Base-by-base conservation (phyloP, 2,797 vertebrate species). In the Takifugu rubripes region DNA sequence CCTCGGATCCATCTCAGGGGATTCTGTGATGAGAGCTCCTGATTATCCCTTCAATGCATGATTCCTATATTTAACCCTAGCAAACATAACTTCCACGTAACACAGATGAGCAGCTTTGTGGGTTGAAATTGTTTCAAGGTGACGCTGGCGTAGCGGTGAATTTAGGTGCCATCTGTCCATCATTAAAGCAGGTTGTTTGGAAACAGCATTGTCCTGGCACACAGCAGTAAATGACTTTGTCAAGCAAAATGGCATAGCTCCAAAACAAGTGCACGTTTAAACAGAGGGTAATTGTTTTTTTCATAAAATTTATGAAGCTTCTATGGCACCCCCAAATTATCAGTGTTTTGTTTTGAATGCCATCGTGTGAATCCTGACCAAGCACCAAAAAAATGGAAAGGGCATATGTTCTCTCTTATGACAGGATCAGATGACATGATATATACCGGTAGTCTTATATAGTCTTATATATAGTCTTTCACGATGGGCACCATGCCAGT, bases 21-120 rank as follows among this genome's bases (percentile, higher is more conserved):
- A 84, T 74, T 64, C 67, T 51, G 71, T 49, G 66, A 81, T 82
- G 79, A 86, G 63, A 82, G 68, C 74, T 78, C 52, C 78, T 83
- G 76, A 88, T 88, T 85, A 83, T 73, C 69, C 69, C 61, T 48
- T 40, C 66, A 57, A 36, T 74, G 77, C 68, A 75, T 61, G 77
- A 83, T 75, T 85, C 81, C 77, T 81, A 84, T 80, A 78, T 85
- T 83, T 87, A 87, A 86, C 83, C 84, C 72, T 49, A 24, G 73
- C 71, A 74, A 74, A 61, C 56, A 56, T 64, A 73, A 75, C 67
- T 79, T 74, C 25, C 40, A 33, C 44, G 57, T 25, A 36, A 46
- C 46, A 66, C 48, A 72, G 70, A 47, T 78, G 78, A 79, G 67
- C 81, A 64, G 65, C 56, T 77, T 70, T 57, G 65, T n/a, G 5